These are phyloP conservation scores for Drosophila pachea DNA, from an alignment of 1,140 invertebrate species.

Conservation along the genomic window DNA sequence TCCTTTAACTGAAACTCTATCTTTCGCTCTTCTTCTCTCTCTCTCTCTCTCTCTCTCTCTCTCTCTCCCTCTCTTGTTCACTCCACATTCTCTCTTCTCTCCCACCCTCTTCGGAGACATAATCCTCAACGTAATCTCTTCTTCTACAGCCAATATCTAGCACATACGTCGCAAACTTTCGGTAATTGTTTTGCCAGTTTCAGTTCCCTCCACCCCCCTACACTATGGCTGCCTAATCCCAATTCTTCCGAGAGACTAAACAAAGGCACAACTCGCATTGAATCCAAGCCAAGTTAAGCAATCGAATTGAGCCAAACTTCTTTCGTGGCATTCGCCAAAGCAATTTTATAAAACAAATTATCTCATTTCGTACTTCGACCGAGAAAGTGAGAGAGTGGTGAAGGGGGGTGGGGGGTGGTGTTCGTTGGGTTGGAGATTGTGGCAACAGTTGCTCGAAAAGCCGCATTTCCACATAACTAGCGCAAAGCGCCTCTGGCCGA, in stretches of 20 bases:
- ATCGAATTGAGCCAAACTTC: conserved; percentile 14
- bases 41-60: too few relatives aligned
- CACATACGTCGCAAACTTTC: not conserved
- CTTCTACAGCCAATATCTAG: too few relatives aligned
- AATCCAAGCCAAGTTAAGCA: conserved; percentile 10
- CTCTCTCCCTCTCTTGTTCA: too few relatives aligned
- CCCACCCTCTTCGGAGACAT: too few relatives aligned
- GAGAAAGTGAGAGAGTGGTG: not conserved
- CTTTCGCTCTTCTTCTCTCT: too few relatives aligned
- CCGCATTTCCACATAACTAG: conserved; percentile 29
- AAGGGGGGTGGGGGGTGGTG: not conserved
- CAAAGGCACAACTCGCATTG: not conserved
- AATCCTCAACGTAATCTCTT: too few relatives aligned
- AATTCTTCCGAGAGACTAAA: not conserved
- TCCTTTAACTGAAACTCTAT: too few relatives aligned
- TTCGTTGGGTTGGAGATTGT: too few relatives aligned
- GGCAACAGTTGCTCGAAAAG: not conserved
- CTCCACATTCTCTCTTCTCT: too few relatives aligned
- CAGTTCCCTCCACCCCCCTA: not conserved
- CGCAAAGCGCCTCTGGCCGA: conserved; percentile 21
- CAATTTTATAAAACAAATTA: conserved; percentile 45
- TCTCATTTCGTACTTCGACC: conserved; percentile 28
- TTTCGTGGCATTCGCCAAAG: conserved; percentile 5
- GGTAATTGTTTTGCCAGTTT: not conserved
- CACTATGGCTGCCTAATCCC: not conserved